A percentile compares a stretch with the other conserved stretches of the same genome.
These are phyloP conservation scores for Catocala nupta DNA, from an alignment of 2,888 invertebrate genomes.

Conservation along the genomic window DNA sequence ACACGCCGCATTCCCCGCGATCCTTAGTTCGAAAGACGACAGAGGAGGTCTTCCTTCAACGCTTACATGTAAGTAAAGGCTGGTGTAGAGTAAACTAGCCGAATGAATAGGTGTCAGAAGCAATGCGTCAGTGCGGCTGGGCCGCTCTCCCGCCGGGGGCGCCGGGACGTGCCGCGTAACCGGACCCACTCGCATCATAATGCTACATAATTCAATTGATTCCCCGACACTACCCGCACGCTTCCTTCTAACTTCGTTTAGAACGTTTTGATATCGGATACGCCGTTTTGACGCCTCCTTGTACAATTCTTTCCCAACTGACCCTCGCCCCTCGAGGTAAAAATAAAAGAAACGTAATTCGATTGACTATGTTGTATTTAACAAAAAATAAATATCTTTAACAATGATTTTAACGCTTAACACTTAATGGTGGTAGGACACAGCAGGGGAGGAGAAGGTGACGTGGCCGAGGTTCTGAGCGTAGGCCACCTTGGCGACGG, in stretches of 20 bases:
- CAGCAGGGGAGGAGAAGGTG: constrained; percentile 72
- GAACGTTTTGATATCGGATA: constrained; percentile 87
- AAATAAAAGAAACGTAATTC: constrained; percentile 64
- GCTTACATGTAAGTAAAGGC: constrained; percentile 48
- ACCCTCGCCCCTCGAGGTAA: constrained; percentile 57
- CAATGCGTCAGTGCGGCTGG: constrained; percentile 74
- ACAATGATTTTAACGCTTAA: constrained; percentile 50
- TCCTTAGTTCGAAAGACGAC: constrained; percentile 33
- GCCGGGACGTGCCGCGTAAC: constrained; percentile 79
- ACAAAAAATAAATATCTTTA: constrained; percentile 70
- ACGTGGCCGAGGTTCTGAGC: constrained; percentile 63
- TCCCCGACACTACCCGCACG: constrained; percentile 86
- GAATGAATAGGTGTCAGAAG: constrained; percentile 83
- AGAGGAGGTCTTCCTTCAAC: constrained; percentile 46
- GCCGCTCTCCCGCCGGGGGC: constrained; percentile 60
- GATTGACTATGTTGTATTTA: constrained; percentile 66
- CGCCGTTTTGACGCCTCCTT: constrained; percentile 81
- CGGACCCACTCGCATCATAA: constrained; percentile 82
- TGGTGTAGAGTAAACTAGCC: constrained; percentile 70
- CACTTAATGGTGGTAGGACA: constrained; percentile 78
- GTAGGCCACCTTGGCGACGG: constrained; percentile 53
- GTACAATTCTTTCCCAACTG: constrained; percentile 72
- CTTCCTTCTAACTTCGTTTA: constrained; percentile 84
- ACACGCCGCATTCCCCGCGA: constrained; percentile 51
- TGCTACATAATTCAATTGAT: constrained; percentile 86